Percentiles rank a stretch among this genome's conserved stretches.
Evolutionary conservation across 1,140 invertebrate genomes (phyloP).

Genomic region (Acromyrmex echinatior): DNA sequence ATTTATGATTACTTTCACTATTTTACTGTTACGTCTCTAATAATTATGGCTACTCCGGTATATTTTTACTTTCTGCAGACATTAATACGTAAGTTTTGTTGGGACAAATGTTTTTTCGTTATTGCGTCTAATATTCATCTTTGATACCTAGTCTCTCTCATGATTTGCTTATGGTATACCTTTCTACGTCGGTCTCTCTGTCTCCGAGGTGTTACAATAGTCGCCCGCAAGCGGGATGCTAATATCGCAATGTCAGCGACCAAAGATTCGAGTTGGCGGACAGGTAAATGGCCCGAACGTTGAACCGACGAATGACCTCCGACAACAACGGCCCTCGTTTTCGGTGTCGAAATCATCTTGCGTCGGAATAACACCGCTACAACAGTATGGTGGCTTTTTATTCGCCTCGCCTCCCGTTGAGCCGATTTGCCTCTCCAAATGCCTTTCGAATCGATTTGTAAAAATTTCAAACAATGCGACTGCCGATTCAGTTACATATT

Average conservation of each 20-base stretch:
- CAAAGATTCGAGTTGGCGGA: conserved; percentile 69
- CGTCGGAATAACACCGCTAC: conserved; percentile 55
- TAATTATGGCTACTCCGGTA: background rate
- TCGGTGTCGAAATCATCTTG: conserved; percentile 70
- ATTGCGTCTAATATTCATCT: background rate
- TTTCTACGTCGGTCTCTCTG: conserved; percentile 16
- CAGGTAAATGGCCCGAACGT: conserved; percentile 78
- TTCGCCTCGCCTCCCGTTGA: background rate
- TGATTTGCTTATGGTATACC: background rate
- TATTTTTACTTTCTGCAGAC: conserved; percentile 10
- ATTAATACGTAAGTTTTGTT: background rate
- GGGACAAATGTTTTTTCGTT: too few species aligned
- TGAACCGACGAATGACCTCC: conserved; percentile 80
- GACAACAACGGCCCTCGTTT: conserved; percentile 79
- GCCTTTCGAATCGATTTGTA: background rate
- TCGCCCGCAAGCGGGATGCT: conserved; percentile 52
- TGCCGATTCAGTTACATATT: background rate
- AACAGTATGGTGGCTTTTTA: conserved; percentile 2
- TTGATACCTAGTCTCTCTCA: background rate
- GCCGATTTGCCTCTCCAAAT: background rate
- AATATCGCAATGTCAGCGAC: conserved; percentile 66
- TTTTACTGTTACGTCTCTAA: background rate
- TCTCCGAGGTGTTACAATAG: conserved; percentile 50
- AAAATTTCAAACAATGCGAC: background rate
- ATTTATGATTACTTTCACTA: conserved; percentile 18